Base-by-base conservation (phyloP, 2,888 invertebrate species). In the Seira ritae region DNA sequence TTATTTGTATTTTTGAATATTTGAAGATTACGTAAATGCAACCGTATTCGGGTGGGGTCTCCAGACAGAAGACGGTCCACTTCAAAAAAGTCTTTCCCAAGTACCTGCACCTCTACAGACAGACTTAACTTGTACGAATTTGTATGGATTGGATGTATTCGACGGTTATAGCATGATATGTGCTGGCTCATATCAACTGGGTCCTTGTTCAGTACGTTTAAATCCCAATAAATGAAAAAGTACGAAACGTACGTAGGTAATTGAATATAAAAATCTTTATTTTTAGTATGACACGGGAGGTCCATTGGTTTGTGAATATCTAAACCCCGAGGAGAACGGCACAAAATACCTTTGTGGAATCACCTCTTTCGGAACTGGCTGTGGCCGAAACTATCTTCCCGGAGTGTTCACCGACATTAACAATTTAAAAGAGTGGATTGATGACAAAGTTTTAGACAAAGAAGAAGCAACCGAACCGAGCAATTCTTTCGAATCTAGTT, bases 181-280 rank as follows among this genome's bases (percentile, higher is more conserved):
- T 19, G 80, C 74, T 19, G 80, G 80, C 15, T 17, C 6, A 15
- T 0, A 31, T n/a, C 50, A 37, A 4, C 0, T 12, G 6, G 80
- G 80, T 12, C 74, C 74, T 20, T 80, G 80, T 46, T 80, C 80
- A 6, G 80, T 80, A 74, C 22, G 20, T n/a, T n/a, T n/a, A n/a
- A n/a, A n/a, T n/a, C n/a, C n/a, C n/a, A n/a, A n/a, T 67, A 31
- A 68, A 22, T 42, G 23, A 15, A 22, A 46, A 70, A 20, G 12
- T n/a, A 12, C 20, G n/a, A 15, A 69, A 22, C 10, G 22, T 69
- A 20, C 23, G 24, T 50, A 19, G 4, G 3, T 23, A 50, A 3
- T 10, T 50, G 12, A 46, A 55, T 19, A 55, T 20, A 65, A 23
- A 23, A 22, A 1, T 65, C 66, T 1, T 8, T 17, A 42, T 72